phyloP scores from a whole-genome alignment of 2,113 vertebrate genomes.

The Rutilus rutilus region DNA sequence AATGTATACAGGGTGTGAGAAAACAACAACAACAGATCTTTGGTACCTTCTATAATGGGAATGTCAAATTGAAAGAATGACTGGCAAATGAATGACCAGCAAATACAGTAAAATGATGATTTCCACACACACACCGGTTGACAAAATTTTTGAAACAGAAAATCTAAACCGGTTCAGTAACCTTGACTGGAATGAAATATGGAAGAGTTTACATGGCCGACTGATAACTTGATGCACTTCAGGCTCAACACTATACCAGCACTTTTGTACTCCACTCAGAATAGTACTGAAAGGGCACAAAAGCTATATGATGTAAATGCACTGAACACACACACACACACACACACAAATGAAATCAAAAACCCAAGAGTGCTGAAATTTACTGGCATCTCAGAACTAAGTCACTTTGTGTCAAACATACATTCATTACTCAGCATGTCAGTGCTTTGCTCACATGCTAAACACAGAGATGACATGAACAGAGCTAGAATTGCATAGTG shows the following conservation, averaged over 20 bases:
- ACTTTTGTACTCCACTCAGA: not conserved
- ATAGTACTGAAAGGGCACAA: not conserved
- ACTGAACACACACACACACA: not conserved
- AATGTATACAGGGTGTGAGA: slow-evolving; percentile 50
- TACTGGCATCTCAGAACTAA: slow-evolving; percentile 17
- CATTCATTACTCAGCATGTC: slow-evolving; percentile 33
- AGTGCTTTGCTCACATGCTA: slow-evolving; percentile 1
- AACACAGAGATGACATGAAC: slow-evolving; percentile 52
- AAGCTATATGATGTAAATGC: not conserved
- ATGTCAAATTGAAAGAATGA: slow-evolving; percentile 9
- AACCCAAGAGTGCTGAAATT: not conserved
- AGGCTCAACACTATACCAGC: not conserved
- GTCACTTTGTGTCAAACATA: slow-evolving; percentile 43
- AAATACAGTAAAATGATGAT: not conserved
- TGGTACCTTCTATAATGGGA: slow-evolving; percentile 53
- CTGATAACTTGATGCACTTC: not conserved
- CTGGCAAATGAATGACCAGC: not conserved
- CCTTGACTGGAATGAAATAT: not conserved
- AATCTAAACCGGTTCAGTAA: not conserved
- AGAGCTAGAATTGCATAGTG: slow-evolving; percentile 73
- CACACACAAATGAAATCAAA: not conserved
- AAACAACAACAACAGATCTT: slow-evolving; percentile 44
- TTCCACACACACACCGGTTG: not conserved
- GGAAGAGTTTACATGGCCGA: not conserved
- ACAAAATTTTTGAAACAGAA: not conserved